Evolutionary conservation across 2,888 invertebrate species (phyloP).

Genomic region (Zhengitettix transpicula): DNA sequence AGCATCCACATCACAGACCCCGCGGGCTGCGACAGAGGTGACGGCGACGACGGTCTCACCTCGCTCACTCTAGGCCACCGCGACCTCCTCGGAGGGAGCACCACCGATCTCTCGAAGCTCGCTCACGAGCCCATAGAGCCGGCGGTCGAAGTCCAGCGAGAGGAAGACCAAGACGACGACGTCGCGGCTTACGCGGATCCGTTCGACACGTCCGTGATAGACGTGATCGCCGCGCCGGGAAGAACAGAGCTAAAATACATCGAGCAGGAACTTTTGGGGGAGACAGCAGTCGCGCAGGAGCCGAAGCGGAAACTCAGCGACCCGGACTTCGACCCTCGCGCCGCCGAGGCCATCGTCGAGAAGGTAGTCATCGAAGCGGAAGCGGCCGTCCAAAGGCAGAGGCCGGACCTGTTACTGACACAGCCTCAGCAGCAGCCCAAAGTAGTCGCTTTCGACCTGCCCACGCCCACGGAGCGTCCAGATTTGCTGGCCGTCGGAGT

Average conservation of each 20-base stretch:
- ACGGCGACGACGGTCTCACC: slow-evolving; percentile 21
- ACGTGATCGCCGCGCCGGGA: slow-evolving; percentile 48
- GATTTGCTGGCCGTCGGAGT: slow-evolving; percentile 8
- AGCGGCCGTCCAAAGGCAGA: neutral
- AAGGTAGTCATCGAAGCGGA: neutral
- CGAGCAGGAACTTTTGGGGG: slow-evolving; percentile 47
- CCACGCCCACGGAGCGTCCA: slow-evolving; percentile 25
- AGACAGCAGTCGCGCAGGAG: slow-evolving; percentile 24
- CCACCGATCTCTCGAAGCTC: slow-evolving; percentile 53
- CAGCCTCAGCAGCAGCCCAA: slow-evolving; percentile 18
- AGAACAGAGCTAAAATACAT: slow-evolving; percentile 60
- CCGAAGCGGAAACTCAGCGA: slow-evolving; percentile 33
- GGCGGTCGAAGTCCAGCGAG: slow-evolving; percentile 17
- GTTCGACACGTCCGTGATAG: slow-evolving; percentile 68
- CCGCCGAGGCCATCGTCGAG: slow-evolving; percentile 26
- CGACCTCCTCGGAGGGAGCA: slow-evolving; percentile 60
- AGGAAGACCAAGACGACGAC: slow-evolving; percentile 28
- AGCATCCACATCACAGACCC: slow-evolving; percentile 48
- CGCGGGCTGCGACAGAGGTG: slow-evolving; percentile 28
- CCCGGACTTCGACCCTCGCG: slow-evolving; percentile 70
- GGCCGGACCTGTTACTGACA: neutral
- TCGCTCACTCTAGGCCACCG: slow-evolving; percentile 31
- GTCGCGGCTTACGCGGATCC: slow-evolving; percentile 46
- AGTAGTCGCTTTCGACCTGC: slow-evolving; percentile 41
- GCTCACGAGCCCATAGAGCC: slow-evolving; percentile 52